Evolutionary conservation across 1,140 invertebrate genomes (phyloP).

Genomic region (Cotesia vestalis): DNA sequence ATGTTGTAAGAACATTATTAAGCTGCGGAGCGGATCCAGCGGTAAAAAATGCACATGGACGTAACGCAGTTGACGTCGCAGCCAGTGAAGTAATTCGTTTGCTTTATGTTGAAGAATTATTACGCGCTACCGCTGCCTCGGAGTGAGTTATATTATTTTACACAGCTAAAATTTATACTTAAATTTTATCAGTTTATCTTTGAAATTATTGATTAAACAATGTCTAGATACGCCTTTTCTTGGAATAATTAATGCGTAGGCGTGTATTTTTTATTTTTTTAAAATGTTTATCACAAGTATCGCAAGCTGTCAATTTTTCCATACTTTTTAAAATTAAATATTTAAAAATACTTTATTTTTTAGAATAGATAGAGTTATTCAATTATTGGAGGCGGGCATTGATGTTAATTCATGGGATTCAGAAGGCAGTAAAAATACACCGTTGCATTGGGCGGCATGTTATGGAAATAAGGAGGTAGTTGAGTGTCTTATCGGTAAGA

Average conservation of each 20-base stretch:
- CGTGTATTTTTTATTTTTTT: too few relatives aligned
- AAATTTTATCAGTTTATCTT: too few relatives aligned
- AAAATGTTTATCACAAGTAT: too few relatives aligned
- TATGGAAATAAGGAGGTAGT: constrained; percentile 71
- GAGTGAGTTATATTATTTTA: constrained; percentile 64
- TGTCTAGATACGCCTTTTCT: too few relatives aligned
- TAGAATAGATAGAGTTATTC: constrained; percentile 63
- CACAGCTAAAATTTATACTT: neutral
- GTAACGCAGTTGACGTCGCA: constrained; percentile 69
- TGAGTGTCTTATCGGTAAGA: constrained; percentile 68
- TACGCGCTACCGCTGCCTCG: constrained; percentile 72
- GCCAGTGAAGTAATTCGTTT: constrained; percentile 66
- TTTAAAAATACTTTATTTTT: too few relatives aligned
- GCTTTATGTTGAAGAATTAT: constrained; percentile 72
- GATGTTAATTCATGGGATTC: constrained; percentile 71
- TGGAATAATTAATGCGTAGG: too few relatives aligned
- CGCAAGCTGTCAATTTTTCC: too few relatives aligned
- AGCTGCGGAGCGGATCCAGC: constrained; percentile 71
- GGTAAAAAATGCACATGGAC: constrained; percentile 68
- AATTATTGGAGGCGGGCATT: constrained; percentile 68
- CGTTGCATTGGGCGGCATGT: constrained; percentile 74
- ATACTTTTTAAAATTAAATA: too few relatives aligned
- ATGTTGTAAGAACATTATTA: constrained; percentile 71
- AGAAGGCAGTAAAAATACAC: constrained; percentile 70
- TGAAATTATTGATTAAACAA: too few relatives aligned